Base-by-base conservation (phyloP, 2,888 invertebrate species). In the Sesia bembeciformis region DNA sequence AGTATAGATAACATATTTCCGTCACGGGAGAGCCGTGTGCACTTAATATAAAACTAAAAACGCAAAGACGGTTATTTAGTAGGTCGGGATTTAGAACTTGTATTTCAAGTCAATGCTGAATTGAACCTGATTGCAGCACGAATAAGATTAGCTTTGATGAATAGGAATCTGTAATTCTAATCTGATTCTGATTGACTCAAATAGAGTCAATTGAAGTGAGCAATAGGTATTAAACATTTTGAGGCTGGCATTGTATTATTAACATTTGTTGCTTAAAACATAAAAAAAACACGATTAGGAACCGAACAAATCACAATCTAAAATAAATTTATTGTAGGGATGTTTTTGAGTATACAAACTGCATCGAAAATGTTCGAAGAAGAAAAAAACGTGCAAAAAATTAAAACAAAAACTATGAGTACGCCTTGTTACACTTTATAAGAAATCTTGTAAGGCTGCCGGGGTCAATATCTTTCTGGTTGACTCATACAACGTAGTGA, bases 81-180 rank as follows among this genome's bases (percentile, higher is more conserved):
- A 23, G 23, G 46, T 46, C 46, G 23, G 23, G 46, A 46, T 46
- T 23, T 46, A 46, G 23, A 46, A 46, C 46, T 46, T 46, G 52
- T 52, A 52, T 53, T 53, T 56, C 54, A 50, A 51, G 51, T 50
- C 42, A 52, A 7, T 43, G 38, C 39, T 52, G 8, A 46, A 42
- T 38, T 52, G 41, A 7, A 52, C 42, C 46, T 46, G 46, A 46
- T 46, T 46, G 46, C 46, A 46, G 23, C 7, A 46, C 46, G 46
- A 6, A n/a, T 23, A 23, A 46, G 46, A 46, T 46, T 46, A 46
- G 23, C 46, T 46, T 7, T 46, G 46, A 46, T 46, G 23, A 46
- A 46, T 46, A 46, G 46, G 46, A 46, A 46, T 46, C 46, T 7
- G 46, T n/a, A 46, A 46, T 46, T 46, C 46, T 46, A 46, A 46